Percentiles rank a stretch among this genome's conserved stretches.
Conservation (phyloP, 2,113 vertebrate species). For the Halcyon malimbica region DNA sequence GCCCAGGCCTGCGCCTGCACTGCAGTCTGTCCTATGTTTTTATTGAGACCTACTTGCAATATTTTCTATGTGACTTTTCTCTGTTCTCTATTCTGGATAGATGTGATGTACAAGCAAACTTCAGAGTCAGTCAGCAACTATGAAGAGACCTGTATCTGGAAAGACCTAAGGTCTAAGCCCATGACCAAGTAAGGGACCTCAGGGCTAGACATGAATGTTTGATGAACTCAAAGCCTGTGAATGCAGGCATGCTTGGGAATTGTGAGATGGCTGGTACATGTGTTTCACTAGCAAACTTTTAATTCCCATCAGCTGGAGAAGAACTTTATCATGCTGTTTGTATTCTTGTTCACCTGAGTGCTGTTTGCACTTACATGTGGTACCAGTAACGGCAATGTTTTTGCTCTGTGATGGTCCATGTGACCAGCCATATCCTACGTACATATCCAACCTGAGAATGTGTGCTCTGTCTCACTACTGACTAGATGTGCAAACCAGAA, state of each 20-base stretch:
- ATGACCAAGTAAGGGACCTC: not conserved
- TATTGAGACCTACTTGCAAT: not conserved
- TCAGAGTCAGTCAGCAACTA: not conserved
- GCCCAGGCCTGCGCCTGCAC: not conserved
- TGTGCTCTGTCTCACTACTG: accelerated
- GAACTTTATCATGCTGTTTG: not conserved
- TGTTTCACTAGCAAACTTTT: not conserved
- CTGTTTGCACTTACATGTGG: not conserved
- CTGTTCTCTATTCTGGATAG: not conserved
- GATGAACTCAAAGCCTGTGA: not conserved
- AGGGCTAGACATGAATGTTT: not conserved
- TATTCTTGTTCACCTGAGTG: not conserved
- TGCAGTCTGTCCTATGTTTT: not conserved
- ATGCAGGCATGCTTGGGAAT: not conserved
- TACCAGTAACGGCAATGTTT: not conserved
- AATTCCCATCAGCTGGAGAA: not conserved
- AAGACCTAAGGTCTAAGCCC: not conserved
- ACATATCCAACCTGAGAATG: not conserved
- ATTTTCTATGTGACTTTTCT: not conserved
- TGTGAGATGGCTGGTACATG: accelerated
- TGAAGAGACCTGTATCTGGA: not conserved
- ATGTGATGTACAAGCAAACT: not conserved
- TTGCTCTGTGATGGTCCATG: not conserved
- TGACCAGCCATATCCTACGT: not conserved
- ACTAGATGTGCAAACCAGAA: not conserved